Conservation (phyloP, 2,888 invertebrate genomes). For the Incurvaria masculella region DNA sequence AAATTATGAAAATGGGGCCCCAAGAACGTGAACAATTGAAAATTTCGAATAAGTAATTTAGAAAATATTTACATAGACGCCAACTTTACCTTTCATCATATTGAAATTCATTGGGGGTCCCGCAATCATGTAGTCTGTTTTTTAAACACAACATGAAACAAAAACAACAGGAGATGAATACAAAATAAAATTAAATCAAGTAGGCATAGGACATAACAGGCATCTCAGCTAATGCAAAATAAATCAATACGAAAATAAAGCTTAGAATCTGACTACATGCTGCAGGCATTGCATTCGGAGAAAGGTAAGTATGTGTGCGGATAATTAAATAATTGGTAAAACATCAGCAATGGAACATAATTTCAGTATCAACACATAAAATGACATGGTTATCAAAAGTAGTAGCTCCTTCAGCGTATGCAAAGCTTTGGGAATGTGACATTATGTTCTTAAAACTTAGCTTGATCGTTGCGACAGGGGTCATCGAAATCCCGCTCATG, state of each 20-base stretch:
- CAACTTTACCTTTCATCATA: constrained; percentile 80
- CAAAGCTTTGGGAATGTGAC: too few species aligned
- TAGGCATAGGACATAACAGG: constrained; percentile 30
- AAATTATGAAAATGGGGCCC: constrained; percentile 8
- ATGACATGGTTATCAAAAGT: too few species aligned
- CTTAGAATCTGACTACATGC: neutral
- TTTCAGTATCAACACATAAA: too few species aligned
- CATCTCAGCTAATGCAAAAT: constrained; percentile 14
- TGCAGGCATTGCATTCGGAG: neutral
- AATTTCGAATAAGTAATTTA: constrained; percentile 37
- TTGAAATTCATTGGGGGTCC: constrained; percentile 81
- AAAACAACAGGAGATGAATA: constrained; percentile 54
- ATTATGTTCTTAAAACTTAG: too few species aligned
- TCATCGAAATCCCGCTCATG: too few species aligned
- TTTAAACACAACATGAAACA: constrained; percentile 72
- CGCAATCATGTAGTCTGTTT: constrained; percentile 67
- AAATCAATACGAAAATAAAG: neutral
- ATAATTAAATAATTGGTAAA: neutral
- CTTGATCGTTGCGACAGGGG: too few species aligned
- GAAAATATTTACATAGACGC: constrained; percentile 27
- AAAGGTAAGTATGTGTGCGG: too few species aligned
- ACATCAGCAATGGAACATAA: neutral
- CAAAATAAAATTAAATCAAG: constrained; percentile 28
- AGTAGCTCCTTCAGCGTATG: too few species aligned
- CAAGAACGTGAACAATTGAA: constrained; percentile 26